A percentile compares a stretch with the other conserved stretches of the same genome.
Conservation (phyloP, 2,888 invertebrate genomes). For the Lithophane ornitopus region DNA sequence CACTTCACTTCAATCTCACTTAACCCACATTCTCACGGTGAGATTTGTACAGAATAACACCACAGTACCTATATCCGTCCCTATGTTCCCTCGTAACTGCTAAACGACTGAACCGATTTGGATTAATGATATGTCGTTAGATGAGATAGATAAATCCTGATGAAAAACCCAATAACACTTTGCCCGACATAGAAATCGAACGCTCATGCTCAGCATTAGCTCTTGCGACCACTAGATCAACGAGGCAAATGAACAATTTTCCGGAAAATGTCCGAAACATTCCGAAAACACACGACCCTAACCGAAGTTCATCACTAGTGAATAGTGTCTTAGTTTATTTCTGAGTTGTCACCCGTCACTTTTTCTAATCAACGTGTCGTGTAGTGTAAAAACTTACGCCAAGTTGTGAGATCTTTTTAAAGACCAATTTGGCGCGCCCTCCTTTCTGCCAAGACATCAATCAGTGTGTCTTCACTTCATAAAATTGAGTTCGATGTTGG, state of each 20-base stretch:
- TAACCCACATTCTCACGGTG: no score
- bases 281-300: not conserved
- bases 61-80: no score
- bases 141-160: not conserved
- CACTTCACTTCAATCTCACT: no score
- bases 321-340: conserved; percentile 59
- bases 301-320: not conserved
- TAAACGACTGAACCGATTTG: no score
- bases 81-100: no score
- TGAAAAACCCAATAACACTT: not conserved
- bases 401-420: conserved; percentile 56
- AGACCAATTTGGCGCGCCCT: conserved; percentile 62
- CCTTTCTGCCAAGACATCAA: conserved; percentile 69
- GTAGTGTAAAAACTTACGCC: conserved; percentile 44
- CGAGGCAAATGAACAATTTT: not conserved
- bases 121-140: no score
- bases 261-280: not conserved
- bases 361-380: conserved; percentile 61
- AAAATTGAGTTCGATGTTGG: conserved; percentile 60
- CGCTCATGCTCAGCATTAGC: not conserved
- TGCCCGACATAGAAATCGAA: not conserved
- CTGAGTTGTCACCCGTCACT: conserved; percentile 61
- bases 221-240: not conserved
- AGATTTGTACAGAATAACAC: no score
- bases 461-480: conserved; percentile 66